phyloP scores from a whole-genome alignment of 2,797 vertebrate genomes.

The Odontamblyopus lacepedii region DNA sequence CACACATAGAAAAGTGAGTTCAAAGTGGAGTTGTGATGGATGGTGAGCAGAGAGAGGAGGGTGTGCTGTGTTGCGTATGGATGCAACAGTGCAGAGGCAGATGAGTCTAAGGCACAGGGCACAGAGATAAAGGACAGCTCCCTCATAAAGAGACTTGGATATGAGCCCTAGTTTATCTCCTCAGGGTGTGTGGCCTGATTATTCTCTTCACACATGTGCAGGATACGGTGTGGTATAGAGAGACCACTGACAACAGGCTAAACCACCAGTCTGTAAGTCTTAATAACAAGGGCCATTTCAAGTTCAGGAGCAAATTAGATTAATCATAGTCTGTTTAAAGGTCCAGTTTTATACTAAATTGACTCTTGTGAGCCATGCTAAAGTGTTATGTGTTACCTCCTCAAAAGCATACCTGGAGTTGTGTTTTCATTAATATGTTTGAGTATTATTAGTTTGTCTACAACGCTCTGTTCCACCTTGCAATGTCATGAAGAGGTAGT shows the following conservation, averaged over 20 bases:
- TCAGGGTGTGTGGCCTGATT: conserved; percentile 63
- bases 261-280: conserved; percentile 1
- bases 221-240: conserved; percentile 9
- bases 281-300: conserved; percentile 12
- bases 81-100: conserved; percentile 53
- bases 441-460: too few species aligned
- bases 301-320: conserved; percentile 10
- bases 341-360: too few species aligned
- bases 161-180: conserved; percentile 68
- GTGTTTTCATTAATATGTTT: too few species aligned
- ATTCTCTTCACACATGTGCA: conserved; percentile 30
- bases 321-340: too few species aligned
- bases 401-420: too few species aligned
- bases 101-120: conserved; percentile 47
- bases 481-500: too few species aligned
- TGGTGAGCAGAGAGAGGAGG: conserved; percentile 56
- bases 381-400: too few species aligned
- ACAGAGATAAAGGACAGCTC: conserved; percentile 43
- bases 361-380: too few species aligned
- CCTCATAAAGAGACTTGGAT: conserved; percentile 74
- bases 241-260: conserved; percentile 27
- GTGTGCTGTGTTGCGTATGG: conserved; percentile 48
- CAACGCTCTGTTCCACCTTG: too few species aligned
- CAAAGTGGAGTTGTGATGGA: conserved; percentile 69
- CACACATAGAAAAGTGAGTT: conserved; percentile 27